Evolutionary conservation across 2,113 vertebrate species (phyloP).

Genomic region (Rutilus rutilus): DNA sequence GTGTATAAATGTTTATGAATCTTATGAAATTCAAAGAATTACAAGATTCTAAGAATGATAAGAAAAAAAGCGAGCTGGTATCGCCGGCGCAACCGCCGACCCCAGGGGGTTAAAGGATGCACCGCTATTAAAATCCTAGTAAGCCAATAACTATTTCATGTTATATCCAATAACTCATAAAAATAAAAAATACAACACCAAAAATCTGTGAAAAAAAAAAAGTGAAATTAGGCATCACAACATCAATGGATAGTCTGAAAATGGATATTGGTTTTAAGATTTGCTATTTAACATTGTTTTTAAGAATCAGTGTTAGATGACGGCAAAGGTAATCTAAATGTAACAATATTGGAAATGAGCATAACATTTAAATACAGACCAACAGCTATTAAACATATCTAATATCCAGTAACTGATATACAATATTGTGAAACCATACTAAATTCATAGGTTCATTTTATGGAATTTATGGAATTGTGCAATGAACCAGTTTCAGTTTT

Average conservation of each 20-base stretch:
- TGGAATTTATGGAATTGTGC: not conserved
- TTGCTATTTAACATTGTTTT: not conserved
- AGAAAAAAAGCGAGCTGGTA: no score
- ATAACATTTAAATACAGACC: not conserved
- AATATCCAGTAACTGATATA: not conserved
- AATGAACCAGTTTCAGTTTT: not conserved
- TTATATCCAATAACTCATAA: not conserved
- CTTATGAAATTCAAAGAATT: not conserved
- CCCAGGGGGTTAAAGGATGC: not conserved
- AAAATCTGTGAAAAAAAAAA: not conserved
- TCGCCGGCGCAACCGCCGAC: no score
- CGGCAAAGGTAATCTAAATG: not conserved
- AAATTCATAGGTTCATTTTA: not conserved
- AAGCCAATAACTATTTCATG: not conserved
- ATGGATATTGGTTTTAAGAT: not conserved
- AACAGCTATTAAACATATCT: not conserved
- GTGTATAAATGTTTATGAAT: not conserved
- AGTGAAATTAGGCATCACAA: no score
- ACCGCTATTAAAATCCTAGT: not conserved
- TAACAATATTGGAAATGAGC: not conserved
- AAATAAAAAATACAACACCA: not conserved
- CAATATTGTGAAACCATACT: not conserved
- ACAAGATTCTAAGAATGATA: no score
- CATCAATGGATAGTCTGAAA: no score
- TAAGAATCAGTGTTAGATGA: not conserved